Base-by-base conservation (phyloP, 1,140 invertebrate genomes). In the Tenebrio molitor region DNA sequence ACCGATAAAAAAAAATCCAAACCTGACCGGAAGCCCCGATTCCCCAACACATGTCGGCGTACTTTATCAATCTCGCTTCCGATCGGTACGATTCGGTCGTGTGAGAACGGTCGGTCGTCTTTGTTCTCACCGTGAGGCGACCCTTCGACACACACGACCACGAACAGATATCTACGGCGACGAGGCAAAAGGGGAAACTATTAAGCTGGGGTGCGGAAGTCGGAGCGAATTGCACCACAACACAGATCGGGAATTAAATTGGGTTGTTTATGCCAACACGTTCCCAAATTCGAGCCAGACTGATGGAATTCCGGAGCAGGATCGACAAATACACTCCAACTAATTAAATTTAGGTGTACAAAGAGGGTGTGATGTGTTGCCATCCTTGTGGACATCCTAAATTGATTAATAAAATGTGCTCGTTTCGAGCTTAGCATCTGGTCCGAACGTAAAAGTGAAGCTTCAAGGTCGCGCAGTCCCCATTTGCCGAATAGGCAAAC, bases 61-160 rank as follows among this genome's bases (percentile, higher is more conserved):
- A 16, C 41, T 65, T 65, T 36, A 65, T 65, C 63, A 42, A 42
- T 65, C 58, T 33, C 63, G 63, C 29, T 65, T 65, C 63, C 63
- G 63, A 65, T 65, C 63, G 63, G 63, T 41, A 39, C 2, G 15
- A 41, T 65, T 65, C 63, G 63, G 63, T 41, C 39, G 58, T 65
- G 63, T 65, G 63, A 65, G 63, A 65, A 65, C 63, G 39, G 39
- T 65, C 21, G 63, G 14, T 65, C 63, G 63, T 65, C 34, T 16
- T 65, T 65, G 34, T 65, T 65, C 63, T 65, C 63, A 65, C 63
- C 63, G 16, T 65, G 63, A 65, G 21, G 36, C 12, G 46, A 53
- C 46, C 46, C 46, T 53, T 53, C 46, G 17, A 53, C n/a, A 23
- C 46, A 53, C 46, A 53, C 63, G 21, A 41, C 34, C 21, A 65